Evolutionary conservation across 2,113 vertebrate genomes (phyloP).

Genomic region (Psittacula cyanocephala): DNA sequence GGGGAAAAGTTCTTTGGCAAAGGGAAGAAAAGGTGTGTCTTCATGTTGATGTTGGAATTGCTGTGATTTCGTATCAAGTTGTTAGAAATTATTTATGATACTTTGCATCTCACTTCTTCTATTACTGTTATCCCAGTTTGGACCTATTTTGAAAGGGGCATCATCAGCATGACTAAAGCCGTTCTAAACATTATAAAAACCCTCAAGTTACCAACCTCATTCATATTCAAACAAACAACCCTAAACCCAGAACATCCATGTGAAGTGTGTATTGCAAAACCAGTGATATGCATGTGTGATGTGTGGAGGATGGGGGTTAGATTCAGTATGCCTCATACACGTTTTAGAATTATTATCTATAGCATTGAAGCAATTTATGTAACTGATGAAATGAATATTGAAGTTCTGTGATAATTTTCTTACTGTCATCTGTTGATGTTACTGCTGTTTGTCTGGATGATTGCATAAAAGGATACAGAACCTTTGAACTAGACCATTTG

Average conservation of each 20-base stretch:
- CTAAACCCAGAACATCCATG: background rate
- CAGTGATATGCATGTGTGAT: too few species aligned
- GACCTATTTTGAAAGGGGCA: background rate
- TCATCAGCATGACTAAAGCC: background rate
- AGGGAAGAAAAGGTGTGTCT: background rate
- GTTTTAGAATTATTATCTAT: background rate
- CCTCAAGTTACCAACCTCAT: background rate
- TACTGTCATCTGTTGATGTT: background rate
- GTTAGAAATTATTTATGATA: background rate
- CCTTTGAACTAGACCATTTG: background rate
- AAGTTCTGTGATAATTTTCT: background rate
- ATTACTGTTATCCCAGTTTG: background rate
- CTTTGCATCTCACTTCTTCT: background rate
- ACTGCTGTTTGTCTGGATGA: background rate
- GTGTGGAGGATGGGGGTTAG: background rate
- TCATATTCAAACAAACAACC: background rate
- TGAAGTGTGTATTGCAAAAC: background rate
- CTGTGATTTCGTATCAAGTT: background rate
- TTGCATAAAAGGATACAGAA: background rate
- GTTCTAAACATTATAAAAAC: background rate
- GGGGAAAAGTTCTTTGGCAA: background rate
- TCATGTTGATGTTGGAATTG: background rate
- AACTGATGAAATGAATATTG: background rate
- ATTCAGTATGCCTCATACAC: background rate
- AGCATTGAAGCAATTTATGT: background rate